Evolutionary conservation across 1,140 invertebrate species (phyloP).

Genomic region (Phortica variegata): DNA sequence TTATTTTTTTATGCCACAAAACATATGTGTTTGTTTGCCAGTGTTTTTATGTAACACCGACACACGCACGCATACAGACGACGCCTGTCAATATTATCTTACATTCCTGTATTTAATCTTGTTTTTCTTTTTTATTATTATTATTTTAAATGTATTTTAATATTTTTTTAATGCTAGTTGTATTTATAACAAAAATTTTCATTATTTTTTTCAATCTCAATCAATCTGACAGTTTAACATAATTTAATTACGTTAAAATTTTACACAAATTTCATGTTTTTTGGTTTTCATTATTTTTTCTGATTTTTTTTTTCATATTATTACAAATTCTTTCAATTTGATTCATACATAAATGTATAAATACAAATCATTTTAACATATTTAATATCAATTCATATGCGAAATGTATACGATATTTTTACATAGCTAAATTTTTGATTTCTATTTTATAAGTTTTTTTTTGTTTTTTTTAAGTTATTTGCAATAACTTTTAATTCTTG

Average conservation of each 20-base stretch:
- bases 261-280: too few relatives aligned
- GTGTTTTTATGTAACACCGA: too few relatives aligned
- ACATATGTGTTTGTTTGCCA: too few relatives aligned
- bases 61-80: too few relatives aligned
- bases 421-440: constrained; percentile 11
- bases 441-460: too few relatives aligned
- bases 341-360: constrained; percentile 12
- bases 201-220: constrained; percentile 3
- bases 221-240: constrained; percentile 21
- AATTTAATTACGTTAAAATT: too few relatives aligned
- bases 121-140: constrained; percentile 5
- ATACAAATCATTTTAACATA: too few relatives aligned
- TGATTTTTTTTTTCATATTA: too few relatives aligned
- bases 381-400: too few relatives aligned
- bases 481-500: constrained; percentile 36
- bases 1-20: too few relatives aligned
- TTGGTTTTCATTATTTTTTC: too few relatives aligned
- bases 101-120: constrained; percentile 27
- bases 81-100: constrained; percentile 10
- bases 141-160: constrained; percentile 2
- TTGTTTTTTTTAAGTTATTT: constrained; percentile 52
- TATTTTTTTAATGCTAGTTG: constrained; percentile 42
- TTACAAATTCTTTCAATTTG: constrained; percentile 22
- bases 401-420: too few relatives aligned
- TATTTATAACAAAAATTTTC: background rate